phyloP scores from a whole-genome alignment of 1,140 invertebrate genomes.

The Pissodes strobi region DNA sequence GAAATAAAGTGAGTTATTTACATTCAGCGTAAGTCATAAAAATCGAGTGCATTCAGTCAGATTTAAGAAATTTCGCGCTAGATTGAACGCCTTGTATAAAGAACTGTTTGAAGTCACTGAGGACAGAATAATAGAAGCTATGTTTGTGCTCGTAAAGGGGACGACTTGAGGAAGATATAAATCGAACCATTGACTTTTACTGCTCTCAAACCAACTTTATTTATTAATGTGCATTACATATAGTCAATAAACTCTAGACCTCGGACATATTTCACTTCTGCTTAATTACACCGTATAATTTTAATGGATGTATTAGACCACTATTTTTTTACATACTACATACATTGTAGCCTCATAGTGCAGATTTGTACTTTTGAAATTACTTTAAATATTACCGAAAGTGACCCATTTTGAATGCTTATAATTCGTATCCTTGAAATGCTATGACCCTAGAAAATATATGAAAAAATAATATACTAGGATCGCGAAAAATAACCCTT shows the following conservation, averaged over 20 bases:
- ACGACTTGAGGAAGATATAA: slow-evolving; percentile 43
- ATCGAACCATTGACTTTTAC: slow-evolving; percentile 44
- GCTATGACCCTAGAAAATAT: no score
- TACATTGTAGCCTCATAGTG: no score
- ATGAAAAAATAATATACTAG: no score
- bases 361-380: no score
- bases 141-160: slow-evolving; percentile 32
- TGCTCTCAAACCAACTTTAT: slow-evolving; percentile 34
- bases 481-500: no score
- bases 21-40: not conserved
- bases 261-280: no score
- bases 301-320: no score
- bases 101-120: slow-evolving; percentile 14
- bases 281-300: no score
- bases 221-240: slow-evolving; percentile 28
- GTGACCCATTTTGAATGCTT: no score
- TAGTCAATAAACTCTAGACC: slow-evolving; percentile 32
- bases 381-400: no score
- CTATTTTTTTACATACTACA: no score
- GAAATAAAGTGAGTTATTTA: slow-evolving; percentile 5
- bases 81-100: slow-evolving; percentile 6
- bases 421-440: no score
- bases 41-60: slow-evolving; percentile 12
- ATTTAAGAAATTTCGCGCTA: slow-evolving; percentile 15
- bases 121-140: slow-evolving; percentile 36